Evolutionary conservation across 2,113 vertebrate genomes (phyloP), one percentile per base, ranked within the genome.

Genomic region (Propithecus coquereli): DNA sequence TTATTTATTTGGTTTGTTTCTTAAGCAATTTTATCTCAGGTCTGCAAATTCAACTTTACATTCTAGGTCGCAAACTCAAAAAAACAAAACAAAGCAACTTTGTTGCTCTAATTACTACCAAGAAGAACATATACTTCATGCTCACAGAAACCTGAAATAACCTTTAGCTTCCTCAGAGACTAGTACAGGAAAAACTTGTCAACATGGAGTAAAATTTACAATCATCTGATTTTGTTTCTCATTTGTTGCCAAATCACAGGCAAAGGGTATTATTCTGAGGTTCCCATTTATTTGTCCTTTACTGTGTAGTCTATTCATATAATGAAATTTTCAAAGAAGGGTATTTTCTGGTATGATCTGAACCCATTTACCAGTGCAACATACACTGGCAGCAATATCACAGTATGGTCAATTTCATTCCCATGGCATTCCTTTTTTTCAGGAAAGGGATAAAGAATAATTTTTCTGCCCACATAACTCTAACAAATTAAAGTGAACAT

Each of bases 151-250:
- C 32, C 54, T 43, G 25, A 80, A 91, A 93, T 94, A 96, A 94
- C n/a, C 89, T 95, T 86, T 57, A 47, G n/a, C 54, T 94, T 93
- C 83, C 89, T 90, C 59, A 1, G 50, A 90, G 45, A 63, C 50
- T 8, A 80, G 57, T 13, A 68, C 76, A 97, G 94, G 95, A 94
- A 94, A 95, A 91, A 84, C 88, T 25, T 61, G 74, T 94, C 95
- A 95, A 71, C 47, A 59, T 34, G 32, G 7, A 89, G 47, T 54
- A 25, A 65, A 52, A 89, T 89, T 81, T 95, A n/a, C 90, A 90
- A 52, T 90, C 68, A 70, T 73, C 47, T 66, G 27, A 79, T 91
- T 95, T 91, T 93, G 87, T 40, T 93, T 94, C 91, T 66, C 45
- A 65, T 57, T 76, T 91, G 77, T 45, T 95, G 82, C 63, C 66